Evolutionary conservation across 2,113 vertebrate species (phyloP), one percentile per base, ranked within the genome.

Genomic region (Aythya baeri): DNA sequence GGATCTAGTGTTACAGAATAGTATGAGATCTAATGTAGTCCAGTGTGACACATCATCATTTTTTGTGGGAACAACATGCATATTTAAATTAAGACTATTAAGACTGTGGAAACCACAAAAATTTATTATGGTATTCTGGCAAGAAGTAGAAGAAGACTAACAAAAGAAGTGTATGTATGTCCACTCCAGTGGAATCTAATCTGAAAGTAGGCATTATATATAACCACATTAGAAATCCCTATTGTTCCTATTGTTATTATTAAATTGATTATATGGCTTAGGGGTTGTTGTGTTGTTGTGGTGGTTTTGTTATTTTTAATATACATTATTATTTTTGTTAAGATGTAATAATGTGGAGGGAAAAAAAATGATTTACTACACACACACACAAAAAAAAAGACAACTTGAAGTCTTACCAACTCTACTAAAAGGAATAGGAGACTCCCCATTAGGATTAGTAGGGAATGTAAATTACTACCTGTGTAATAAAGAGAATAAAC

Each of bases 401-500:
- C 9, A 62, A 29, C n/a, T 61, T 74, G 23, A 74, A 57, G 9
- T 44, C 7, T 44, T 31, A 67, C 5, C 44, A 67, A 9, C 26
- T 34, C 29, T 6, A 17, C 14, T 34, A 41, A 67, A 83, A 68
- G 25, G 7, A 89, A 34, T 13, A 23, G 13, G 34, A 73, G 20
- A 61, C 17, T 61, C 17, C 27, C 3, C 43, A 46, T 21, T 46
- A 46, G 46, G 20, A 18, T 46, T 46, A 92, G 49, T 55, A 88
- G 54, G 50, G 43, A 23, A 77, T 83, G 68, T 86, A 90, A 93
- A 94, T 94, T 86, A 11, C 72, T 90, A 90, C 55, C 54, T 86
- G 34, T 54, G 59, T 73, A 88, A 93, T 66, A 63, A 90, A 77
- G 29, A 79, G 65, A 76, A 49, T 86, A 77, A 90, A 57, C 82